Conservation (phyloP, 92 coral and sea anemone genomes). For the Phymanthus crucifer region DNA sequence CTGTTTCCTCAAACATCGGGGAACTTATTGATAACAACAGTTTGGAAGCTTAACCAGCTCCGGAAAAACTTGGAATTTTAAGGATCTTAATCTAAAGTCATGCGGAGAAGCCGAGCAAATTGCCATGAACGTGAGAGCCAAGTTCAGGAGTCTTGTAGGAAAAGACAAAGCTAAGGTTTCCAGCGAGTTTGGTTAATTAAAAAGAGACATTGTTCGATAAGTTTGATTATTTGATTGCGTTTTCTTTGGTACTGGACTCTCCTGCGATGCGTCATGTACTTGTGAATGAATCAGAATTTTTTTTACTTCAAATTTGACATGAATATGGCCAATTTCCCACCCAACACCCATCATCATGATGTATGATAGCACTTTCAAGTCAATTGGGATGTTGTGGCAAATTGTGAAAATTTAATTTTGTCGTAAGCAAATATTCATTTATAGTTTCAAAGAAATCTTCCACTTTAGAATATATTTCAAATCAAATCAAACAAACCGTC, state of each 20-base stretch:
- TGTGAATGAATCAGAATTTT: constrained; percentile 4
- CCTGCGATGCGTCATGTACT: constrained; percentile 13
- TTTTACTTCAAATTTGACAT: constrained; percentile 6
- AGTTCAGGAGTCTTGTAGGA: constrained; percentile 10
- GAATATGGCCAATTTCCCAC: constrained; percentile 23
- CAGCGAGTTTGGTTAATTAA: constrained; percentile 9
- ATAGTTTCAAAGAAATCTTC: constrained; percentile 59
- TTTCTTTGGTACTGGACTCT: not conserved
- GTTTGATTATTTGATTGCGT: constrained; percentile 14
- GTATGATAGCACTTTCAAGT: constrained; percentile 22
- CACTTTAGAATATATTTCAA: constrained; percentile 59
- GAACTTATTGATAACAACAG: constrained; percentile 79
- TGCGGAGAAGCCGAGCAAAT: constrained; percentile 27
- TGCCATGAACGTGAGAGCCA: constrained; percentile 6
- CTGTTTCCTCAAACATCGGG: constrained; percentile 79
- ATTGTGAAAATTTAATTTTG: constrained; percentile 66
- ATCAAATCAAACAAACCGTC: constrained; percentile 68
- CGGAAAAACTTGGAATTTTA: constrained; percentile 52
- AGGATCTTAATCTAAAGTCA: constrained; percentile 15
- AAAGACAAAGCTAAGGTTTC: constrained; percentile 11
- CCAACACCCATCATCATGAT: constrained; percentile 12
- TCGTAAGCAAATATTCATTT: constrained; percentile 67
- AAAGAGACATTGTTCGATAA: constrained; percentile 18
- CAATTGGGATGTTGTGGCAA: constrained; percentile 33
- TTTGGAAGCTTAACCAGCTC: constrained; percentile 33